phyloP scores from a whole-genome alignment of 2,797 vertebrate genomes.

The Odontamblyopus rebecca region DNA sequence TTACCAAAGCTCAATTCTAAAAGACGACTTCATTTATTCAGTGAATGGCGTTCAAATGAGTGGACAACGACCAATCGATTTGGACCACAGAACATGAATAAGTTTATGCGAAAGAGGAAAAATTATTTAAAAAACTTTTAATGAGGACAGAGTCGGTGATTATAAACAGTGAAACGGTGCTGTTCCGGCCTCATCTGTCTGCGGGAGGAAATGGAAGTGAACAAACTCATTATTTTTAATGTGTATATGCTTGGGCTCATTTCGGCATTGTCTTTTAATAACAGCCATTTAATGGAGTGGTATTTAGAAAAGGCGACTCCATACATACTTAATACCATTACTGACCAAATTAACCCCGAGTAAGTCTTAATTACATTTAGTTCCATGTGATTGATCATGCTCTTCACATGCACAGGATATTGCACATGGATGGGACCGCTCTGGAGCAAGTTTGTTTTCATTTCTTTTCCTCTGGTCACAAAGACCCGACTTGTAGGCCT shows the following conservation, averaged over 20 bases:
- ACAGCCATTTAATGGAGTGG: constrained; percentile 97
- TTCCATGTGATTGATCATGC: constrained; percentile 95
- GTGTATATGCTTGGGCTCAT: constrained; percentile 95
- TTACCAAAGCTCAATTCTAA: constrained; percentile 45
- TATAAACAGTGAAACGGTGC: constrained; percentile 81
- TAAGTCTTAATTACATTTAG: constrained; percentile 98
- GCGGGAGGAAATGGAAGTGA: constrained; percentile 74
- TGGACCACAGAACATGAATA: constrained; percentile 49
- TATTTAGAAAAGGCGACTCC: constrained; percentile 96
- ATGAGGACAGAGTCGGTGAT: constrained; percentile 77
- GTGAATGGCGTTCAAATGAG: constrained; percentile 68
- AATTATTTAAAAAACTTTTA: constrained; percentile 45
- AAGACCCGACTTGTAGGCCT: neutral
- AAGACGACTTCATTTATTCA: constrained; percentile 52
- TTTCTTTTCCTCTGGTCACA: constrained; percentile 6
- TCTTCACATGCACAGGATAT: constrained; percentile 84
- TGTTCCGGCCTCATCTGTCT: constrained; percentile 76
- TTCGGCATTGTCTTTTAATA: constrained; percentile 94
- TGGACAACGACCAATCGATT: constrained; percentile 61
- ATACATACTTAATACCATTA: constrained; percentile 98
- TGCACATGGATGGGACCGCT: constrained; percentile 80
- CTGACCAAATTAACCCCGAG: constrained; percentile 98
- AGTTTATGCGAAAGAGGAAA: constrained; percentile 16
- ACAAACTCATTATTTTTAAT: constrained; percentile 80
- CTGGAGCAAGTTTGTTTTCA: constrained; percentile 63